Base-by-base conservation (phyloP, 2,113 vertebrate genomes). In the Anarhynchus alexandrinus region DNA sequence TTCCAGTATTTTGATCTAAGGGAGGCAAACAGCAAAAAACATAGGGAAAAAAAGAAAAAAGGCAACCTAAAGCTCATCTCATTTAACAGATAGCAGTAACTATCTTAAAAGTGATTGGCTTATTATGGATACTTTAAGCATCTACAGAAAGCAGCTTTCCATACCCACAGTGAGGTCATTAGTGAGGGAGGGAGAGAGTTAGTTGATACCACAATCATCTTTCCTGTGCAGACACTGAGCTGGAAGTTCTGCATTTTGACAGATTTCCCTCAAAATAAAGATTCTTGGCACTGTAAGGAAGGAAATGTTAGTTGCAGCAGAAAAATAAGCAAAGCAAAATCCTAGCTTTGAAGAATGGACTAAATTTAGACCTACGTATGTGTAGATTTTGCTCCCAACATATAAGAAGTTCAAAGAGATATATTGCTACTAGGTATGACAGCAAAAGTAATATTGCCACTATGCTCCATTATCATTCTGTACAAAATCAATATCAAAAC, bases 401-500 rank as follows among this genome's bases (percentile, higher is more conserved):
- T 71, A 74, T 71, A 74, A 87, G 62, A 92, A 72, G 15, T 84
- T 78, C 87, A 47, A 89, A 34, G 93, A 97, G 95, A 97, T 94
- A 86, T 94, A 96, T 67, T 66, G 86, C 97, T 86, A 67, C 92
- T 90, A 84, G 87, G 90, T 93, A 49, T 76, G 96, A 96, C 78
- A 88, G 97, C 87, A 57, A 72, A 95, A 88, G 87, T 85, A 92
- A 92, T 49, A 91, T 96, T 71, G 95, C 91, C 91, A 94, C 88
- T 97, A 80, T 86, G 72, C 86, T 97, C 97, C 98, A 96, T 97
- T 97, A 97, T 95, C 97, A 71, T 96, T 94, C 97, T 95, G 96
- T 95, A 78, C 97, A 98, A 95, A 96, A 98, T 98, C 98, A 97
- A 98, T 98, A 98, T 85, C 93, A 51, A 95, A 97, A 96, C 95